Base-by-base conservation (phyloP, 2,888 invertebrate species). In the Furcula furcula region DNA sequence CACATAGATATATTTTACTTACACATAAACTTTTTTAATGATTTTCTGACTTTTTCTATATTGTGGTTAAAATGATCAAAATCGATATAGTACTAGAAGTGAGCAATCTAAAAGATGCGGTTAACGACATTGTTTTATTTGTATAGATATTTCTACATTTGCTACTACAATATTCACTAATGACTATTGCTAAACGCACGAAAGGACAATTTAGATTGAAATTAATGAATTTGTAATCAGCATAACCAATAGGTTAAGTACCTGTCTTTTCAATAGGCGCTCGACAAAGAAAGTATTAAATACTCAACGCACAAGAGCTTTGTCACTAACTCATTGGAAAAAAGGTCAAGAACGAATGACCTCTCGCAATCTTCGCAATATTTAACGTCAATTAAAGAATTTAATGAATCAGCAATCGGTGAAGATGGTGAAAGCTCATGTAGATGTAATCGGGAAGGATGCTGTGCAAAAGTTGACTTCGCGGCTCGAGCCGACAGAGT, bases 381-480 rank as follows among this genome's bases (percentile, higher is more conserved):
- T 77, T 77, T 75, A 76, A 69, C 70, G 71, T 81, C 80, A 79
- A 80, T 85, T 83, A 80, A 67, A 73, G 60, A 75, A 75, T 71
- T 69, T 76, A 82, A 80, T 80, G 77, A 84, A 75, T 80, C 74
- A 64, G 59, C 63, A 52, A 67, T 67, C 61, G 70, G 60, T 46
- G 59, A 70, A 51, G 54, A 61, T 48, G 75, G 84, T 76, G 86
- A 86, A 86, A 86, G 85, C 67, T 65, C n/a, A n/a, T n/a, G n/a
- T 48, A 70, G 73, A 74, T 71, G 57, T 65, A 77, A 84, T 78
- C 77, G 46, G 47, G 46, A 55, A 65, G 65, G 71, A 73, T 71
- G 62, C 59, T 62, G 61, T 56, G 55, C 53, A 66, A 66, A 67
- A 70, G n/a, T n/a, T n/a, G n/a, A n/a, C n/a, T n/a, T 64, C 57